phyloP scores from a whole-genome alignment of 2,797 vertebrate species.

The Petrocephalus schoutedeni region DNA sequence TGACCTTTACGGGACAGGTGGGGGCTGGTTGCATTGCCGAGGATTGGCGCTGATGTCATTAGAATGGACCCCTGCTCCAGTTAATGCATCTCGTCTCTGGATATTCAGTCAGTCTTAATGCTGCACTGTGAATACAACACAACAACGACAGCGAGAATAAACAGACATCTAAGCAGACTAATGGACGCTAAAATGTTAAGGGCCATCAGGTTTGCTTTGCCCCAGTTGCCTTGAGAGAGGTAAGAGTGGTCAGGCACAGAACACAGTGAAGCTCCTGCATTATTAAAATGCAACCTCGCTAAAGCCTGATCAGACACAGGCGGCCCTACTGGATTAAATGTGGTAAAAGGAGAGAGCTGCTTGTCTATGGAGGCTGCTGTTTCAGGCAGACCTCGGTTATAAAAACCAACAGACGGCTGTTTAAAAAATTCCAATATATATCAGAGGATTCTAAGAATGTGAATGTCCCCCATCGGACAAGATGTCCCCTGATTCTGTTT shows the following conservation, averaged over 20 bases:
- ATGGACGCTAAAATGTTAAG: not conserved
- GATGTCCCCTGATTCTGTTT: not conserved
- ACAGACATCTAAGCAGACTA: not conserved
- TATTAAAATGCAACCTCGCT: not conserved
- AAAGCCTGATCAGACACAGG: not conserved
- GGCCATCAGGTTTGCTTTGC: not conserved
- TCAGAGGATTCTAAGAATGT: not conserved
- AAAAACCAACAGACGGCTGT: not conserved
- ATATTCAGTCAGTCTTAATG: not conserved
- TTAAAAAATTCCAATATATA: not conserved
- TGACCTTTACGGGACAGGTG: constrained; percentile 12
- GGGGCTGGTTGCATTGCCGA: not conserved
- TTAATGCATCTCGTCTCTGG: not conserved
- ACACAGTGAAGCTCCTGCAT: not conserved
- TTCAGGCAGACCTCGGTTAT: not conserved
- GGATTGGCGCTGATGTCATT: constrained; percentile 11
- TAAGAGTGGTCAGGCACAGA: not conserved
- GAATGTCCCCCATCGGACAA: not conserved
- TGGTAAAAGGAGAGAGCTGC: not conserved
- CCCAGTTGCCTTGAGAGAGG: not conserved
- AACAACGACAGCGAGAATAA: not conserved
- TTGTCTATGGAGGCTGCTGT: not conserved
- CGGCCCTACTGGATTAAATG: not conserved
- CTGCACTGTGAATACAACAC: not conserved
- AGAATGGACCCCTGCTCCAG: not conserved